Conservation (phyloP, 2,113 vertebrate species). For the Odontophorus gujanensis region DNA sequence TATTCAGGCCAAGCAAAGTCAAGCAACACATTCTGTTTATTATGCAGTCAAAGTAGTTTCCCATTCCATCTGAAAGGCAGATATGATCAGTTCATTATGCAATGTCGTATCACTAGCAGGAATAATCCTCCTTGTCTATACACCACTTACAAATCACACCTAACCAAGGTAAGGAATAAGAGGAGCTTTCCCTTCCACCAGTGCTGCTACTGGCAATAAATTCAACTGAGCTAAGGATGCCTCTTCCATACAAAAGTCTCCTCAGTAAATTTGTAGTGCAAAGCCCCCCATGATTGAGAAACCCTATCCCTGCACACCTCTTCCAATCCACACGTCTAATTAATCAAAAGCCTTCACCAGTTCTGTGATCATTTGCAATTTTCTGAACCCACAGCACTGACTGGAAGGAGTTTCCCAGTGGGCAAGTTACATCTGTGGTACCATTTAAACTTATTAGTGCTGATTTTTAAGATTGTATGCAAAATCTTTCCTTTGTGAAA, state of each 20-base stretch:
- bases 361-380: neutral
- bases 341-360: neutral
- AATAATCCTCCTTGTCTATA: neutral
- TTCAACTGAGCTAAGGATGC: neutral
- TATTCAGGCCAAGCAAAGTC: constrained; percentile 4
- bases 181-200: neutral
- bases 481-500: neutral
- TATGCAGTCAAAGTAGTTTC: neutral
- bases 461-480: neutral
- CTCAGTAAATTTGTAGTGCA: neutral
- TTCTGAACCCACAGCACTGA: neutral
- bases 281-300: neutral
- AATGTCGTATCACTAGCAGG: neutral
- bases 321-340: neutral
- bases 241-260: neutral
- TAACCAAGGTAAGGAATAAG: neutral
- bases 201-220: neutral
- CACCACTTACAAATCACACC: neutral
- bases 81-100: neutral
- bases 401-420: neutral
- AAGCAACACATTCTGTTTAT: constrained; percentile 16
- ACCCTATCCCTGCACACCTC: neutral
- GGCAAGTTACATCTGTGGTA: neutral
- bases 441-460: neutral
- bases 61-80: neutral